Base-by-base conservation (phyloP, 2,113 vertebrate genomes). In the Antigone vipio region DNA sequence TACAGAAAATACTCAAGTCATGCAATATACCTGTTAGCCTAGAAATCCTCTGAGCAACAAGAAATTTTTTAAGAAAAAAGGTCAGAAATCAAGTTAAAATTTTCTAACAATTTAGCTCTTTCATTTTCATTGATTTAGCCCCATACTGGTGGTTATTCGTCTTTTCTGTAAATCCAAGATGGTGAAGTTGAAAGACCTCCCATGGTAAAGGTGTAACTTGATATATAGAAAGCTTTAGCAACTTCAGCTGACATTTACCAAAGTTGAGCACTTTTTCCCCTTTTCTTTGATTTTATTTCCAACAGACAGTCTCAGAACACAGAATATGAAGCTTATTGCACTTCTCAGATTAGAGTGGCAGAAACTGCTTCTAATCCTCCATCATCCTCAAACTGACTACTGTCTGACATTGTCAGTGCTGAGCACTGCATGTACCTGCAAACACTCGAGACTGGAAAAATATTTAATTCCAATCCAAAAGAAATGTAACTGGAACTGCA, bases 351-450 rank as follows among this genome's bases (percentile, higher is more conserved):
- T 80, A 94, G 79, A 85, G 73, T 30, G 2, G 66, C 73, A 96
- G 92, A 90, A 96, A 72, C 69, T 85, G 27, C 52, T 94, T 89
- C 69, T 97, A 97, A 97, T 96, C 93, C 87, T 88, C 79, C 66
- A 55, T 94, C 94, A 91, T 80, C 45, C 6, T 94, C 55, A 94
- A 93, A 96, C 11, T 94, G 91, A 93, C 84, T 96, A 44, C 50
- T 88, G 53, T 71, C 75, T 92, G 76, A 95, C 85, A 49, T 20
- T 93, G 89, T 94, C 89, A 89, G 50, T 69, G 45, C 45, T 93
- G 66, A 95, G 76, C 60, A 49, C 9, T n/a, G 62, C 40, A 50
- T 44, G 38, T 85, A 80, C 62, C 38, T 77, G 52, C 50, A 89
- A 88, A 85, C 44, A 82, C 11, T 67, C 56, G 9, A 82, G 53